A percentile compares a stretch with the other conserved stretches of the same genome.
Evolutionary conservation across 2,888 invertebrate species (phyloP).

Genomic region (Pyrrhosoma nymphula): DNA sequence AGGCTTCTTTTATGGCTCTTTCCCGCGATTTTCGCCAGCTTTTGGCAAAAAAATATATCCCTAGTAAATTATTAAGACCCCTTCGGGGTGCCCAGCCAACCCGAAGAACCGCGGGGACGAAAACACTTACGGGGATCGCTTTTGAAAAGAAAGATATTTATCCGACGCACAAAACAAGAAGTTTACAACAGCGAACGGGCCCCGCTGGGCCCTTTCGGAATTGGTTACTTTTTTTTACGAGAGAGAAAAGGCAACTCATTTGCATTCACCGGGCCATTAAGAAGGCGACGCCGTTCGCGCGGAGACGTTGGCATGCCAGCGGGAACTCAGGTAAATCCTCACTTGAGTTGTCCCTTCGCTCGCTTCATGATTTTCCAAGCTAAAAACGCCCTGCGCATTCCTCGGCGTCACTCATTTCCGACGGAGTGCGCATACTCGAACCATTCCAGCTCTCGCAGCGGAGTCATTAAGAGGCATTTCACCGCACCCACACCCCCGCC

Average conservation of each 20-base stretch:
- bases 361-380: not conserved
- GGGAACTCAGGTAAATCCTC: not conserved
- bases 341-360: not conserved
- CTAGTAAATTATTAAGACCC: not conserved
- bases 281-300: not conserved
- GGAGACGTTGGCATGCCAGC: not conserved
- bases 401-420: conserved; percentile 6
- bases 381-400: not conserved
- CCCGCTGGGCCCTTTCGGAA: not conserved
- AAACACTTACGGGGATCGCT: not conserved
- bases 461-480: conserved; percentile 3
- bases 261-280: conserved; percentile 19
- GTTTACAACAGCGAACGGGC: not conserved
- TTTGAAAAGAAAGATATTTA: not conserved
- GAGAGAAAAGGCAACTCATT: not conserved
- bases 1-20: not conserved
- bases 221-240: not conserved
- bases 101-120: not conserved
- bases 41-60: not conserved
- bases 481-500: not conserved
- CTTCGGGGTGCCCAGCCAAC: not conserved
- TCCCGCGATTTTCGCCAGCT: not conserved
- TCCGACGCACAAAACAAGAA: not conserved
- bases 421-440: not conserved
- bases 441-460: not conserved